Evolutionary conservation across 1,140 invertebrate genomes (phyloP), one percentile per base, ranked within the genome.

Genomic region (Listronotus bonariensis): DNA sequence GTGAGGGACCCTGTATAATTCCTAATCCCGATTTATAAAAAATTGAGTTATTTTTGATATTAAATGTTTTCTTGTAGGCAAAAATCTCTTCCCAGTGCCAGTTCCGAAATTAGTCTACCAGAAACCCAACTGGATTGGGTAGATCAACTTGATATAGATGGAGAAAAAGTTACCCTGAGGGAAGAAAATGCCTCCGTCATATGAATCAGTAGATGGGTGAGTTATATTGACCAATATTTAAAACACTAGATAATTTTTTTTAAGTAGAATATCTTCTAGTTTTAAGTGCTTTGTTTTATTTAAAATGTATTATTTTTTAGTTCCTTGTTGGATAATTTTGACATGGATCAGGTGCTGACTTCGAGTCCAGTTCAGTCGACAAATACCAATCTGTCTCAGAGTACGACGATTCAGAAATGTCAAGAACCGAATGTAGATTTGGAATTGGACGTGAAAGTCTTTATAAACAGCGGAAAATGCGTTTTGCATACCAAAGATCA

Each of bases 401-500:
- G 53, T 26, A 42, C 72, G 40, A 49, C 60, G 10, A 36, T 55
- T 6, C 66, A 68, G 14, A 90, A 90, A 73, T 82, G 87, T 4
- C 87, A 90, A 64, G 95, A 98, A 75, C 96, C 95, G 0, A 97
- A 92, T 73, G 93, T 99, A 64, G 96, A 99, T 78, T 93, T 98
- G 78, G 95, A 98, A 77, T 81, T 98, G 65, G 95, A 98, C 80
- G 91, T 99, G 0, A 97, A 97, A 81, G 94, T 98, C 32, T 87
- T 96, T 61, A 96, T 99, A 53, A 97, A 97, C 76, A 95, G 93
- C 72, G 96, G 96, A 0, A 96, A 97, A 81, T 98, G 96, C 81
- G 93, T 97, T 26, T 82, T 99, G 3, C 95, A 98, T 80, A 97
- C 95, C 0, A 97, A 96, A 79, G 92, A 95, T 76, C 79, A 82